Evolutionary conservation across 1,140 invertebrate genomes (phyloP), one percentile per base, ranked within the genome.

Genomic region (Bombus cullumanus): DNA sequence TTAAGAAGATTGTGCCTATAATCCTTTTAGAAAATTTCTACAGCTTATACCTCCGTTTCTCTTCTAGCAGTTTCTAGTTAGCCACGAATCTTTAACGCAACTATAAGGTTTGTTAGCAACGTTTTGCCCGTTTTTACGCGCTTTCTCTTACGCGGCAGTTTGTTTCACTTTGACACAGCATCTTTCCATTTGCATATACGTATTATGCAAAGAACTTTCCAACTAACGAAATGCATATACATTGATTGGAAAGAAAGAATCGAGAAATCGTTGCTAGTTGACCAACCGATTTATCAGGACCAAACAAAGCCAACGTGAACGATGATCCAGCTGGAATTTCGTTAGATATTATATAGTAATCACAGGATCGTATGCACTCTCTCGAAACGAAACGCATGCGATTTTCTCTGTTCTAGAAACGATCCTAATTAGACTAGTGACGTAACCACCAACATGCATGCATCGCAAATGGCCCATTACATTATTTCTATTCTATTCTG

Each of bases 331-430:
- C 28, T 41, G 5, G 25, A 43, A 62, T 57, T 69, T 41, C n/a
- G 22, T 69, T 57, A 8, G 22, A 59, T 22, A 2, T 41, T 31
- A 22, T 71, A 69, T 9, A 78, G 53, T 69, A 57, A 59, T 22
- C 25, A 18, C 28, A 15, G 25, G 31, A 62, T 71, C 15, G 41
- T 62, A 31, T 62, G 5, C 25, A 37, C 68, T 47, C 57, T 79
- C 39, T 53, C 47, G 47, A 22, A 53, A 53, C 31, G 13, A 73
- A 43, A 43, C 41, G 31, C 66, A 59, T 39, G 28, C 47, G 66
- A 72, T 84, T 84, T 79, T 84, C 75, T 72, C 66, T 47, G 83
- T 84, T 76, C 83, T 53, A 84, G 83, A 79, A 79, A 71, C 12
- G 22, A 71, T 59, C 39, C 66, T 72, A 53, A 84, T 72, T 79